Percentiles rank a stretch among this genome's conserved stretches.
Conservation (phyloP, 2,888 invertebrate genomes). For the Xestia sexstrigata region DNA sequence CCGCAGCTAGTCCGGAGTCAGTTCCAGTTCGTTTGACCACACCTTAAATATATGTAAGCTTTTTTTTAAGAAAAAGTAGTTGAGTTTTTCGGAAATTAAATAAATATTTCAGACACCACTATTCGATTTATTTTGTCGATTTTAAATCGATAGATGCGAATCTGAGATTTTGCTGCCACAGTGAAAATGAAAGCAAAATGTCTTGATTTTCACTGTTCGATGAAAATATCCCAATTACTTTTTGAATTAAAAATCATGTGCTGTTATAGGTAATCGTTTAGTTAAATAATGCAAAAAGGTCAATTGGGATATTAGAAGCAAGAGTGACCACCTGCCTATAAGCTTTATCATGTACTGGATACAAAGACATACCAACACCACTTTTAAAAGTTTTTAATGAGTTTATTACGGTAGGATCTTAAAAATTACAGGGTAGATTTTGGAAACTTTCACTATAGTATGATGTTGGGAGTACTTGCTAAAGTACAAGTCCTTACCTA, state of each 20-base stretch:
- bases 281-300: too few species aligned
- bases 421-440: not conserved
- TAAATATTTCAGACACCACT: slow-evolving; percentile 21
- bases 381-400: not conserved
- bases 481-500: too few species aligned
- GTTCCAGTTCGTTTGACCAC: not conserved
- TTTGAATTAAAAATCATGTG: not conserved
- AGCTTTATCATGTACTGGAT: slow-evolving; percentile 71
- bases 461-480: too few species aligned
- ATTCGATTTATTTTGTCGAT: slow-evolving; percentile 33
- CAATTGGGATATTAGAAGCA: slow-evolving; percentile 55
- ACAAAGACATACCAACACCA: slow-evolving; percentile 60
- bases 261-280: too few species aligned
- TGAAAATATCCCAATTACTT: slow-evolving; percentile 46
- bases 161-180: slow-evolving; percentile 23
- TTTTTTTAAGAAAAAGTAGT: not conserved
- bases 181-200: slow-evolving; percentile 36
- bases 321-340: slow-evolving; percentile 68
- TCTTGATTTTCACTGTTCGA: slow-evolving; percentile 40
- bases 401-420: not conserved
- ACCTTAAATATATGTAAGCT: not conserved
- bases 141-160: slow-evolving; percentile 39
- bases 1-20: not conserved
- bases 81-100: not conserved
- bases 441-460: not conserved